phyloP scores from a whole-genome alignment of 2,797 vertebrate species.

The Spondyliosoma cantharus region DNA sequence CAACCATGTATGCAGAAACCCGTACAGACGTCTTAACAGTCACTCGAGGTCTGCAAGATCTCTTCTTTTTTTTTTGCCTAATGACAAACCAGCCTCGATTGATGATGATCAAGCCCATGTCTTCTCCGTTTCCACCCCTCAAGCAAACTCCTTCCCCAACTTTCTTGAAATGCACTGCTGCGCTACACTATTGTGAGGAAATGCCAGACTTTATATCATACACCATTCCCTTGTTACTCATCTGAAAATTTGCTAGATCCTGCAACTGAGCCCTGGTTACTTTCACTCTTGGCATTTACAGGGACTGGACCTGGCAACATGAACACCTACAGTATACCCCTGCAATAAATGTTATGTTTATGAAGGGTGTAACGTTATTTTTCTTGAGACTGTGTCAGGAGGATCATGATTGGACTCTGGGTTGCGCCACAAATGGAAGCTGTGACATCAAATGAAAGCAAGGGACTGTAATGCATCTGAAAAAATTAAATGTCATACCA shows the following conservation, averaged over 20 bases:
- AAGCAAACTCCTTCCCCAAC: conserved; percentile 37
- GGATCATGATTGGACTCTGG: conserved; percentile 19
- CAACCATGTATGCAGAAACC: conserved; percentile 49
- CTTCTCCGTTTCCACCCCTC: conserved; percentile 36
- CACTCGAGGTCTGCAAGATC: conserved; percentile 43
- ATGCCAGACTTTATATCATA: conserved; percentile 50
- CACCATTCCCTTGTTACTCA: conserved; percentile 29
- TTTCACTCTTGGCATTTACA: conserved; percentile 37
- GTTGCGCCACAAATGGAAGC: conserved; percentile 21
- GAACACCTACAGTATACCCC: conserved; percentile 22
- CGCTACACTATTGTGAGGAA: conserved; percentile 56
- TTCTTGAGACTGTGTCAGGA: conserved; percentile 10
- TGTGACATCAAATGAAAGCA: conserved; percentile 37
- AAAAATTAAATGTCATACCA: conserved; percentile 5
- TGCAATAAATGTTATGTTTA: conserved; percentile 37
- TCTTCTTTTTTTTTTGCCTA: conserved; percentile 43
- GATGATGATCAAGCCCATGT: conserved; percentile 39
- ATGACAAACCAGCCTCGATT: conserved; percentile 59
- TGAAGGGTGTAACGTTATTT: conserved; percentile 24
- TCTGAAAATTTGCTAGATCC: conserved; percentile 47
- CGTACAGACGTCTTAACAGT: conserved; percentile 63
- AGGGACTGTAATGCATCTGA: conserved; percentile 20
- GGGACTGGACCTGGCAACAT: conserved; percentile 28
- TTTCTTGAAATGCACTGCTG: conserved; percentile 72
- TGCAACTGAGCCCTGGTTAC: conserved; percentile 70